Base-by-base conservation (phyloP, 1,140 invertebrate species). In the Drosophila nannoptera region DNA sequence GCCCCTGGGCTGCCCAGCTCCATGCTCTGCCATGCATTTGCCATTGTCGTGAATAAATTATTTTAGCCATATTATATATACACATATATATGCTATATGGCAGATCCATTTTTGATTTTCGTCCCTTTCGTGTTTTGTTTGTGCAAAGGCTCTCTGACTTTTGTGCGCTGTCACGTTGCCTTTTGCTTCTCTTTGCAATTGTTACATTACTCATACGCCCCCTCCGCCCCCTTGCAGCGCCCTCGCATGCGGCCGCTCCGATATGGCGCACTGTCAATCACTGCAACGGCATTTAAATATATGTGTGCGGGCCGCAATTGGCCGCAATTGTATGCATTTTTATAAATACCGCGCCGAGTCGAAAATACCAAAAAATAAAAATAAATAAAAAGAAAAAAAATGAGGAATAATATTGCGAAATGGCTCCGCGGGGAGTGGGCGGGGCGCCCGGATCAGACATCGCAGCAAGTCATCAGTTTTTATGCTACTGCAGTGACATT, bases 161-260 rank as follows among this genome's bases (percentile, higher is more conserved):
- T 50, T 52, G 22, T 14, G 53, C 42, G 50, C 42, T 56, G 43
- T 22, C 43, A 22, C 4, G 31, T 38, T 35, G 31, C 16, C 6
- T 45, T 22, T 32, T 62, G 68, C 67, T 62, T 43, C 14, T 69
- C 62, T 76, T 76, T 66, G 60, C 38, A 75, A 62, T 73, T 72
- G 69, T 80, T 71, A 77, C 80, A 84, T 84, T 86, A 86, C 80
- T 86, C 80, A 84, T 84, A 80, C 80, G 81, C 64, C 74, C 72
- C 52, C 76, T 36, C 35, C 31, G 52, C 29, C 55, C 61, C 14
- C 22, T 33, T 49, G 11, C 7, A 31, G 52, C 8, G 38, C 29
- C 52, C 66, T 42, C 69, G 66, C 69, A 61, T 49, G 3, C 22
- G 22, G 36, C 38, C 46, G 40, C 40, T 49, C 61, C 45, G 80